A percentile compares a stretch with the other conserved stretches of the same genome.
These are phyloP conservation scores for Astreopora myriophthalma DNA, from an alignment of 64 coral and sea anemone species.

Conservation along the genomic window DNA sequence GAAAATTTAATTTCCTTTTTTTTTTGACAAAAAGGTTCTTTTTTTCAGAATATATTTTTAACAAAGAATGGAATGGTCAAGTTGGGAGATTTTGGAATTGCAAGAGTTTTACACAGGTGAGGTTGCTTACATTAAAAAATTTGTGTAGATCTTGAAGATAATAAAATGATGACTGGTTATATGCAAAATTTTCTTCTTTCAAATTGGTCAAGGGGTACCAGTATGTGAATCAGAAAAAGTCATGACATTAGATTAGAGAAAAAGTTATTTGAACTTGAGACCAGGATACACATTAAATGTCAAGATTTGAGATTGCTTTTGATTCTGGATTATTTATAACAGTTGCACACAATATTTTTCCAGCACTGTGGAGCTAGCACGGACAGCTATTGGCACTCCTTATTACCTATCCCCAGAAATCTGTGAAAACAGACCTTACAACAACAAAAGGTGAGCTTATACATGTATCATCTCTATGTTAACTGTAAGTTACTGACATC, in stretches of 20 bases:
- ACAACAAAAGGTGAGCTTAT: slow-evolving; percentile 95
- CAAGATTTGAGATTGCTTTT: not conserved
- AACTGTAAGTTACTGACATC: not conserved
- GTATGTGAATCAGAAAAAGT: too few relatives aligned
- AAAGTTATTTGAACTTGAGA: too few relatives aligned
- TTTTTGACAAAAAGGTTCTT: too few relatives aligned
- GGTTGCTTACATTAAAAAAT: too few relatives aligned
- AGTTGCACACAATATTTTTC: not conserved
- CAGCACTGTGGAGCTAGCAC: slow-evolving; percentile 94
- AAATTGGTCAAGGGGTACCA: too few relatives aligned
- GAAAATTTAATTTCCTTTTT: too few relatives aligned
- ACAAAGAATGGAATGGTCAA: slow-evolving; percentile 93
- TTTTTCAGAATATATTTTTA: slow-evolving; percentile 89
- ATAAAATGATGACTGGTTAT: too few relatives aligned
- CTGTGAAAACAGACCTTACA: slow-evolving; percentile 97
- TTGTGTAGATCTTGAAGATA: too few relatives aligned
- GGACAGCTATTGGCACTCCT: slow-evolving; percentile 95
- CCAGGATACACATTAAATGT: too few relatives aligned
- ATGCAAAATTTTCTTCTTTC: too few relatives aligned
- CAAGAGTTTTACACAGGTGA: slow-evolving; percentile 94
- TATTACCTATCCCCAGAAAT: slow-evolving; percentile 99
- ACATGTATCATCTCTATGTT: not conserved
- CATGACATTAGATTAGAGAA: too few relatives aligned
- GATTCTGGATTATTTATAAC: not conserved
- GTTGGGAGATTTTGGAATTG: slow-evolving; percentile 98